Evolutionary conservation across 2,113 vertebrate genomes (phyloP), one percentile per base, ranked within the genome.

Genomic region (Microtus oregoni): DNA sequence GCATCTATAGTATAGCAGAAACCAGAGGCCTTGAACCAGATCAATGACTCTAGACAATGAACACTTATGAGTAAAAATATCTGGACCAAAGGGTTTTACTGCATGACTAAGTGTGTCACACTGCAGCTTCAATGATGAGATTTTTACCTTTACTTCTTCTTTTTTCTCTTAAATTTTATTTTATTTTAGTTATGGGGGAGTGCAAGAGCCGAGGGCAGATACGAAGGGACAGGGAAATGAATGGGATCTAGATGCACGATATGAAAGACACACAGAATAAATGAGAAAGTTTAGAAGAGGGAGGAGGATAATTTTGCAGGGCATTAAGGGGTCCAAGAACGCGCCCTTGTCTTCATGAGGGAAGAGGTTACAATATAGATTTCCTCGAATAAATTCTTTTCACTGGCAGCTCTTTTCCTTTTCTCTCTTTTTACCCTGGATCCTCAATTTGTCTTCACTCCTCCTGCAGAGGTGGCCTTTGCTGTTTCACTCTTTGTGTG

Each of bases 371-470:
- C 98, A 15, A 96, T 97, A 94, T 92, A 97, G 97, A 97, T 98
- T 92, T 96, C 82, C 98, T 94, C 98, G 98, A 98, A 99, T 98
- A 98, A 98, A 98, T 98, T 98, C 98, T 98, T 98, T 99, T 98
- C 96, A 95, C 98, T 98, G 98, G 98, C 98, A 98, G 96, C 95
- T 83, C 93, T 98, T 97, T 97, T 98, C 95, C 95, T 96, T 98
- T 96, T 97, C 97, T 97, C 96, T 96, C 97, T 96, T 85, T 94
- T 94, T 95, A 79, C 12, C 14, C 68, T 1, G 50, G 38, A 68
- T 91, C 92, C 87, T 90, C 83, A 50, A 47, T 88, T 75, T 65
- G 41, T 41, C 30, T 58, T 35, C 79, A 41, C 50, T 38, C 91
- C 96, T 93, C 73, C 58, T 15, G 38, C 88, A 47, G 0, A 4